Evolutionary conservation across 2,113 vertebrate species (phyloP).

Genomic region (Nannospalax galili): DNA sequence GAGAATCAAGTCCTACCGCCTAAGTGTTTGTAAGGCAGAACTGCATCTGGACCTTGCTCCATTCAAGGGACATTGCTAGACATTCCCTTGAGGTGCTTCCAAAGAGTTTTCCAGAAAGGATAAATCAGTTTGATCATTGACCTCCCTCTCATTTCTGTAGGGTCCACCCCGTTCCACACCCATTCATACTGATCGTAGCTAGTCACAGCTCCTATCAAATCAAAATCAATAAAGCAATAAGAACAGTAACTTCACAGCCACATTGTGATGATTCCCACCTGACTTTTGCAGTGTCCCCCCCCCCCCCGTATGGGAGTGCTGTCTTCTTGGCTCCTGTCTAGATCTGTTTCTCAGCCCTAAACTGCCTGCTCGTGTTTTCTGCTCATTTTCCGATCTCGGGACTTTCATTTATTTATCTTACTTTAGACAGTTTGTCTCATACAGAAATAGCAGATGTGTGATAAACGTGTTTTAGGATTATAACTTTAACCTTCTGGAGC

Average conservation of each 20-base stretch:
- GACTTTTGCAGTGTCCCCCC: no score
- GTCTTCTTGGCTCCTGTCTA: background rate
- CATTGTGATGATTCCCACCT: no score
- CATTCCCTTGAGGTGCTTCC: background rate
- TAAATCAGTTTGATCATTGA: background rate
- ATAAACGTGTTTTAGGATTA: background rate
- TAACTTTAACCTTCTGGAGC: background rate
- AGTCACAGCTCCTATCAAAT: background rate
- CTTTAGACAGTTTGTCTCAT: background rate
- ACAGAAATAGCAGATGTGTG: background rate
- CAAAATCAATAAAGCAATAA: background rate
- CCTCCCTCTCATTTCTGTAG: background rate
- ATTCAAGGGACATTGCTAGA: background rate
- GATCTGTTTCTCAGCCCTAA: background rate
- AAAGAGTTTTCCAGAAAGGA: background rate
- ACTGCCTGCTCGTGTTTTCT: background rate
- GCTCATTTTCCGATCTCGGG: background rate
- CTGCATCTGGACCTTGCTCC: background rate
- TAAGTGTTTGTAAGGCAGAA: background rate
- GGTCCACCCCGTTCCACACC: background rate
- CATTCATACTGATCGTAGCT: background rate
- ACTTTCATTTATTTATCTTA: background rate
- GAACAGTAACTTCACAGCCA: background rate
- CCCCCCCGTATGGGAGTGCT: background rate
- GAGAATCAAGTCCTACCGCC: background rate